Base-by-base conservation (phyloP, 2,888 invertebrate genomes). In the Sylvicola fuscatus region DNA sequence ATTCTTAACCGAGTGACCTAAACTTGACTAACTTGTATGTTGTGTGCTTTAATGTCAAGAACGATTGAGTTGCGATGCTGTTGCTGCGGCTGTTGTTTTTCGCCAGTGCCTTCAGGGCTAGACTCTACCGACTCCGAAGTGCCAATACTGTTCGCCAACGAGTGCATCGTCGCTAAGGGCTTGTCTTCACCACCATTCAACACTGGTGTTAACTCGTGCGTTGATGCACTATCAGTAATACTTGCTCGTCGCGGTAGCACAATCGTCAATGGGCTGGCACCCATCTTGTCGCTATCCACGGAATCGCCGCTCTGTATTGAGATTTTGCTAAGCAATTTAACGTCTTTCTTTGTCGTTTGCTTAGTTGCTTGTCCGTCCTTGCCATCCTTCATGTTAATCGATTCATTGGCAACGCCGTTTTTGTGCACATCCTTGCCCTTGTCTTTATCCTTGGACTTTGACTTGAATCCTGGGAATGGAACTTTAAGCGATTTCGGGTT, bases 391-490 rank as follows among this genome's bases (percentile, higher is more conserved):
- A n/a, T n/a, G n/a, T n/a, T 21, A 21, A 21, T 8, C 21, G 8
- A 6, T 21, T 21, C 21, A 21, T 21, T 21, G 11, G 42, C 42
- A 12, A 45, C 45, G 21, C 43, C 44, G 5, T 50, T 49, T 29
- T 49, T 49, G 4, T 49, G 48, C 37, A 41, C 38, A 13, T 40
- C 38, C 17, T 37, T 40, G 10, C 37, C 56, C 38, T 55, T 56
- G 28, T 57, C 57, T 32, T 56, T 56, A 38, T 58, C 58, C 43
- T 57, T 58, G 2, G 55, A 50, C 42, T 59, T 59, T 21, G 21
- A 21, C 39, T 58, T 59, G 33, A 59, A 58, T 39, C 59, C 59
- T 5, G 58, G 52, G 40, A 58, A 56, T 14, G 59, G 46, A 8
- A 55, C 57, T 39, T 59, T 59, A 40, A 59, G 59, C 13, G 54